Percentiles rank a stretch among this genome's conserved stretches.
These are phyloP conservation scores for Saccopteryx leptura DNA, from an alignment of 2,113 vertebrate species.

Conservation along the genomic window DNA sequence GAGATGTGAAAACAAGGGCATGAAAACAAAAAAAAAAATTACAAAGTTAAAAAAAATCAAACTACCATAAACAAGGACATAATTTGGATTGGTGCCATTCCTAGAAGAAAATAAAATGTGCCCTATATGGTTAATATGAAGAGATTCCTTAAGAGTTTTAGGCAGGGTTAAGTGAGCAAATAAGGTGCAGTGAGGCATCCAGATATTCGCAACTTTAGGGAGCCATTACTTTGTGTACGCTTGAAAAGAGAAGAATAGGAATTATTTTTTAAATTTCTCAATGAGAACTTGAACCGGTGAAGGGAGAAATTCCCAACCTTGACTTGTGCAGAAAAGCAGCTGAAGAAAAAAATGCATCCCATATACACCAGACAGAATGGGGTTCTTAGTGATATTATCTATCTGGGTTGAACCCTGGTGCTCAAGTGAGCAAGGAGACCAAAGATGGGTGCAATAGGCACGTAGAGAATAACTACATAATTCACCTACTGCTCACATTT, in stretches of 20 bases:
- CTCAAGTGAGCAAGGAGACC: neutral
- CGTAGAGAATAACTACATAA: neutral
- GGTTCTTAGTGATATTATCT: neutral
- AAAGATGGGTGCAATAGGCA: neutral
- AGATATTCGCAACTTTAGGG: neutral
- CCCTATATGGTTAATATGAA: neutral
- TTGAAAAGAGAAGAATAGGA: neutral
- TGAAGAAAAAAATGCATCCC: neutral
- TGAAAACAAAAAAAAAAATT: neutral
- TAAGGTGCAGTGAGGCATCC: neutral
- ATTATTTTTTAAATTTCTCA: neutral
- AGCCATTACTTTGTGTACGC: neutral
- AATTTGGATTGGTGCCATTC: neutral
- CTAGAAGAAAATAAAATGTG: neutral
- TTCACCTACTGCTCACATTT: neutral
- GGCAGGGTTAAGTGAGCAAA: neutral
- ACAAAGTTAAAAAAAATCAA: neutral
- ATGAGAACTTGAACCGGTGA: neutral
- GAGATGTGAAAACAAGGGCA: neutral
- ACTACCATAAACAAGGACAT: neutral
- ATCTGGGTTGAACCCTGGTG: neutral
- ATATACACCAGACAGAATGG: neutral
- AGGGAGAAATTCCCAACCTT: neutral
- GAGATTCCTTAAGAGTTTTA: neutral
- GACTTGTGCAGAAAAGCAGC: neutral